Evolutionary conservation across 2,888 invertebrate genomes (phyloP).

Genomic region (Cetonia aurata): DNA sequence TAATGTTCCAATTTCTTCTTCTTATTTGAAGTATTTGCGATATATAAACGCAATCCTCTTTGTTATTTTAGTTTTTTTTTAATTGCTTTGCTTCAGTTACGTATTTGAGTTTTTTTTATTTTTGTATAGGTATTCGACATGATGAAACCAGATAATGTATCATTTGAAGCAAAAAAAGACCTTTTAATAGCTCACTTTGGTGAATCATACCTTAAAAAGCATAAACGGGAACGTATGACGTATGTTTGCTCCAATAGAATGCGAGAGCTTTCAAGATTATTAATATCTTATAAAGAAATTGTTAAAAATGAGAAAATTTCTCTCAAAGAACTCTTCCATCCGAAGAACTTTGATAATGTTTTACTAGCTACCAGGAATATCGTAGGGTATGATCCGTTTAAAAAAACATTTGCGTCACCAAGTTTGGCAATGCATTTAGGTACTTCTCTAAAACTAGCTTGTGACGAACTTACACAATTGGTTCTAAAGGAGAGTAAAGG

Average conservation of each 20-base stretch:
- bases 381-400: conserved; percentile 50
- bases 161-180: conserved; percentile 52
- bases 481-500: conserved; percentile 50
- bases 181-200: conserved; percentile 50
- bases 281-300: conserved; percentile 46
- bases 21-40: too few relatives aligned
- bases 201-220: conserved; percentile 50
- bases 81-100: neutral
- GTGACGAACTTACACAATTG: conserved; percentile 51
- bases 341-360: conserved; percentile 52
- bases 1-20: neutral
- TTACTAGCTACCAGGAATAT: conserved; percentile 49
- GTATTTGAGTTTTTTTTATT: neutral
- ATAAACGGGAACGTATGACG: too few relatives aligned
- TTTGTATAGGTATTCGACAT: conserved; percentile 48
- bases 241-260: conserved; percentile 50
- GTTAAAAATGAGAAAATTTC: conserved; percentile 16
- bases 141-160: conserved; percentile 51
- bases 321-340: conserved; percentile 48
- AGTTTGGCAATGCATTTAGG: conserved; percentile 54
- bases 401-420: conserved; percentile 52
- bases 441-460: conserved; percentile 50
- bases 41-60: too few relatives aligned
- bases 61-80: neutral
- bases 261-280: conserved; percentile 50